Evolutionary conservation across 2,888 invertebrate species (phyloP).

Genomic region (Villa cingulata): DNA sequence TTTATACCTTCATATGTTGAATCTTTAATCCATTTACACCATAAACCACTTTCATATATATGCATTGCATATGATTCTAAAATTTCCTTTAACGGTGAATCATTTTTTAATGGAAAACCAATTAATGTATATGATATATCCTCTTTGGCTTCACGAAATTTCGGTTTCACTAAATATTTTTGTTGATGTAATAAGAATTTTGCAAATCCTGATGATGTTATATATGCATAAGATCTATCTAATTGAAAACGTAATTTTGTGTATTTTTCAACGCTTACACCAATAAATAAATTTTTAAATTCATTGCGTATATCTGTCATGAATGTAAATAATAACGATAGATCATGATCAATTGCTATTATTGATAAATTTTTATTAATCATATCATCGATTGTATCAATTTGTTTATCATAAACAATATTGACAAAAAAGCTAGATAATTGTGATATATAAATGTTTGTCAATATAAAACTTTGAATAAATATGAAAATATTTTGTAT

Average conservation of each 20-base stretch:
- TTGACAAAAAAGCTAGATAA: slow-evolving; percentile 2
- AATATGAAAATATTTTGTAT: background rate
- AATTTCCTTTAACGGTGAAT: background rate
- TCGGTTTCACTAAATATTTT: background rate
- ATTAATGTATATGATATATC: background rate
- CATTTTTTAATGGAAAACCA: background rate
- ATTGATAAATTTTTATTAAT: background rate
- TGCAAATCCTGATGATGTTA: background rate
- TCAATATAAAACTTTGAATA: slow-evolving; percentile 3
- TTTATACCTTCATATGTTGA: background rate
- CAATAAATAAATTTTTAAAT: background rate
- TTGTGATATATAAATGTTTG: slow-evolving; percentile 3
- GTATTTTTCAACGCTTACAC: background rate
- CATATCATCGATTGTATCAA: slow-evolving; percentile 1
- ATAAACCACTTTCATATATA: background rate
- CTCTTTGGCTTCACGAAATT: background rate
- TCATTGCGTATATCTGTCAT: background rate
- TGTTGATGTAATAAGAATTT: background rate
- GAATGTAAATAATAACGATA: background rate
- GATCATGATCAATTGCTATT: background rate
- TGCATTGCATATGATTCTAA: background rate
- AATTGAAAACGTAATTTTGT: background rate
- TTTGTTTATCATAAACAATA: slow-evolving; percentile 1
- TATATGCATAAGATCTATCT: background rate
- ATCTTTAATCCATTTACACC: background rate